Conservation (phyloP, 1,140 invertebrate genomes). For the Leptinotarsa lineolata region DNA sequence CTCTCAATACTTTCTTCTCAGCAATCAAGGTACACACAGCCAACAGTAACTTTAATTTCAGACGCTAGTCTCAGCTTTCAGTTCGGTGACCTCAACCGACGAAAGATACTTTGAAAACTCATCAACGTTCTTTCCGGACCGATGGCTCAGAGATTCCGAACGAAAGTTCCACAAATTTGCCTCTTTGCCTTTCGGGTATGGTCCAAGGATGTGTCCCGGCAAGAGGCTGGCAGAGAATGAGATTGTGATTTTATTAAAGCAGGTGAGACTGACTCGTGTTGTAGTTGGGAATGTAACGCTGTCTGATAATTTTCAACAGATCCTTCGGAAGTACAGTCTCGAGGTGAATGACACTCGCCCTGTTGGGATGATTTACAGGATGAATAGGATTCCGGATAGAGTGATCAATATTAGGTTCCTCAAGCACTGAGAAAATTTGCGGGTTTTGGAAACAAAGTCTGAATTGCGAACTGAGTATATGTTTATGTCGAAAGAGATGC, state of each 20-base stretch:
- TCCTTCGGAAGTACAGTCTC: slow-evolving; percentile 38
- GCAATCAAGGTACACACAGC: too few species aligned
- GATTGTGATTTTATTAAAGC: slow-evolving; percentile 67
- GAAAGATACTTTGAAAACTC: slow-evolving; percentile 58
- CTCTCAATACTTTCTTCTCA: too few species aligned
- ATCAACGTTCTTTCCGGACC: slow-evolving; percentile 57
- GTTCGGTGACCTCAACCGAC: slow-evolving; percentile 54
- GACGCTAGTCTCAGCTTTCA: slow-evolving; percentile 58
- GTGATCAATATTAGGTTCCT: slow-evolving; percentile 47
- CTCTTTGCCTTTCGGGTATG: slow-evolving; percentile 79
- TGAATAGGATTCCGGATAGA: slow-evolving; percentile 50
- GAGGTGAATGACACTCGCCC: slow-evolving; percentile 24
- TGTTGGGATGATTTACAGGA: slow-evolving; percentile 51
- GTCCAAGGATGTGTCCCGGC: slow-evolving; percentile 79
- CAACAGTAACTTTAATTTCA: slow-evolving; percentile 48
- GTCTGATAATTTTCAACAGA: slow-evolving; percentile 32
- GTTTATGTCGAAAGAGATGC: background rate
- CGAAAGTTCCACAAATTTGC: slow-evolving; percentile 66
- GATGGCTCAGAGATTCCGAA: slow-evolving; percentile 58
- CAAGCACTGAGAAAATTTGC: background rate
- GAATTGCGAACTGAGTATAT: background rate
- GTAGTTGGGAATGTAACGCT: background rate
- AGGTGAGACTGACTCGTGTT: slow-evolving; percentile 49
- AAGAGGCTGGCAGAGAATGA: slow-evolving; percentile 78
- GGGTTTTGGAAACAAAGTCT: background rate